Evolutionary conservation across 2,113 vertebrate genomes (phyloP).

Genomic region (Psilopsiagon aurifrons): DNA sequence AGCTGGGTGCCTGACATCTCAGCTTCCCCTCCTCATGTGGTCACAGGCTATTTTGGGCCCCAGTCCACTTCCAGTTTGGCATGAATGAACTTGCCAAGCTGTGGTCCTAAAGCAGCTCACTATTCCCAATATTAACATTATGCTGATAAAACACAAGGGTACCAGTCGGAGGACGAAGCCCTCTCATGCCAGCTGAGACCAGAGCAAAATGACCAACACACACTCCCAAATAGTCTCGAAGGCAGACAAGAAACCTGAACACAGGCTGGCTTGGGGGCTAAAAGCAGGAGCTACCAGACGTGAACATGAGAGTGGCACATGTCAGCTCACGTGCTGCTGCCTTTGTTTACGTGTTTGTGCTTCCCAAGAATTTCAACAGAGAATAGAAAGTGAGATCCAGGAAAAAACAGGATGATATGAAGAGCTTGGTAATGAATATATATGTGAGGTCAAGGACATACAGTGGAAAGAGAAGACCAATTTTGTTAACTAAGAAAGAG

Average conservation of each 20-base stretch:
- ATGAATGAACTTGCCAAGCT: neutral
- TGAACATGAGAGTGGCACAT: neutral
- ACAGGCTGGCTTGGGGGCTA: neutral
- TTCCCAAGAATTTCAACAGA: neutral
- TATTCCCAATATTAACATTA: neutral
- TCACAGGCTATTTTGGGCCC: neutral
- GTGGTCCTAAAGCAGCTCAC: neutral
- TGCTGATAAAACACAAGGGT: neutral
- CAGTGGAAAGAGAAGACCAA: neutral
- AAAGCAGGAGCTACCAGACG: neutral
- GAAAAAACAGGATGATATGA: neutral
- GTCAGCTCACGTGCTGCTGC: neutral
- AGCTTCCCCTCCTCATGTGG: neutral
- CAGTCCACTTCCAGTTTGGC: neutral
- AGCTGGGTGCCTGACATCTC: neutral
- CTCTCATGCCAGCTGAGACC: neutral
- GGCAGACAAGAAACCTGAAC: neutral
- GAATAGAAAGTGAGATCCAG: neutral
- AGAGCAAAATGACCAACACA: neutral
- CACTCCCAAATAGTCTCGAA: neutral
- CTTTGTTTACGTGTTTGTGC: neutral
- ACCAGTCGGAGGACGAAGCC: neutral
- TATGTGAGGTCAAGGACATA: neutral
- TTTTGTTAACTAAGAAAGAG: neutral
- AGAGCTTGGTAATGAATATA: neutral